phyloP scores from a whole-genome alignment of 1,140 invertebrate species.

The Trigoniulus corallinus region DNA sequence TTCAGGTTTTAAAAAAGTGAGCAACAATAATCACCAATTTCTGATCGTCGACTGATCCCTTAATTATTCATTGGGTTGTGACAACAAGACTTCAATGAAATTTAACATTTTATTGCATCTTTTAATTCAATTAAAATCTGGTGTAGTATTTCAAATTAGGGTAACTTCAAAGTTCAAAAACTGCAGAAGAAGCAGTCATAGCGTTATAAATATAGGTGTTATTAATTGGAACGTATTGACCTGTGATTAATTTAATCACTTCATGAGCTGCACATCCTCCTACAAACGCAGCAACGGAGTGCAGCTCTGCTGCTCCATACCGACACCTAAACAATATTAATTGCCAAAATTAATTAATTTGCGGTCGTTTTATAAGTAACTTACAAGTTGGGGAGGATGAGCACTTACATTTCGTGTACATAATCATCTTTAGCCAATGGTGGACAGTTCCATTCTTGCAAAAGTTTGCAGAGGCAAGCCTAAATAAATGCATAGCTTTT shows the following conservation, averaged over 20 bases:
- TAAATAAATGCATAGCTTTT: conserved; percentile 20
- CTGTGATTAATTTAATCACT: conserved; percentile 90
- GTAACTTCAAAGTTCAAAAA: conserved; percentile 31
- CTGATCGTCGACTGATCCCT: too few relatives aligned
- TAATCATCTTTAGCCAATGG: conserved; percentile 75
- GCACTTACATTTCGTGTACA: conserved; percentile 66
- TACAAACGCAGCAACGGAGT: conserved; percentile 86
- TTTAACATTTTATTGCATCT: too few relatives aligned
- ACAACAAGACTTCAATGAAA: too few relatives aligned
- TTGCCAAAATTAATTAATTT: neutral
- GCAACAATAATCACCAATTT: too few relatives aligned
- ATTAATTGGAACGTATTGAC: conserved; percentile 89
- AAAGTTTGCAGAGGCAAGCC: conserved; percentile 54
- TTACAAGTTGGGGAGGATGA: neutral
- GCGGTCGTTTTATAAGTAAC: neutral
- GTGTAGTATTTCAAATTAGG: too few relatives aligned
- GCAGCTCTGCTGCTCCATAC: conserved; percentile 85
- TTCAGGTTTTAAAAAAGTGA: too few relatives aligned
- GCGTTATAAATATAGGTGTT: conserved; percentile 94
- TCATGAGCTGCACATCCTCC: conserved; percentile 89
- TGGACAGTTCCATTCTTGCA: conserved; percentile 63
- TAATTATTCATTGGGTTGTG: too few relatives aligned
- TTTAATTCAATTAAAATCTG: too few relatives aligned
- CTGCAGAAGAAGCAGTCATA: conserved; percentile 66
- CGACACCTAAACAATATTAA: conserved; percentile 32